These are phyloP conservation scores for Zoroaster sp. DNA, from an alignment of 53 echinoderm and acorn worm species.

Conservation along the genomic window DNA sequence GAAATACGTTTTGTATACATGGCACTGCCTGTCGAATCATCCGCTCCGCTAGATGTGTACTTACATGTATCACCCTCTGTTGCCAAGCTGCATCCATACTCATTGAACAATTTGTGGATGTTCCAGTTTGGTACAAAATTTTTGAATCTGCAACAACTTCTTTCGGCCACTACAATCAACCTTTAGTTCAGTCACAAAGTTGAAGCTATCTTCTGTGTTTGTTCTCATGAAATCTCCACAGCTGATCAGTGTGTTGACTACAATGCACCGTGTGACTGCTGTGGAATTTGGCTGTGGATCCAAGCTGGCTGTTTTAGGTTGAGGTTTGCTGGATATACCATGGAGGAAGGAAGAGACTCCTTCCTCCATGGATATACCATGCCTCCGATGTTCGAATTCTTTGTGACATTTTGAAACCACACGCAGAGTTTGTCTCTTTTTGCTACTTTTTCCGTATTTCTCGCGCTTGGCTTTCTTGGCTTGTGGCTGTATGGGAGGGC, in stretches of 20 bases:
- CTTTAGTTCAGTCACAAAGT: not conserved
- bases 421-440: not conserved
- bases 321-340: not conserved
- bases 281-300: not conserved
- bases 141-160: not conserved
- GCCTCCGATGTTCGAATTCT: not conserved
- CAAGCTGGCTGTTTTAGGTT: not conserved
- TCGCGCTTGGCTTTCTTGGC: not conserved
- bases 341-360: no score
- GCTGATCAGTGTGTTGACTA: not conserved
- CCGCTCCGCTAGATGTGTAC: not conserved
- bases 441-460: not conserved
- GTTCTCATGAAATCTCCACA: conserved; percentile 19
- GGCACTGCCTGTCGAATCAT: not conserved
- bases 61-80: not conserved
- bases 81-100: not conserved
- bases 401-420: not conserved
- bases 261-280: conserved; percentile 1
- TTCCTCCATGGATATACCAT: not conserved
- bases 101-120: not conserved
- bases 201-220: not conserved
- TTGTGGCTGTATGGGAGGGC: not conserved
- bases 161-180: not conserved
- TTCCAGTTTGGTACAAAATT: not conserved
- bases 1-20: not conserved